Base-by-base conservation (phyloP, 2,797 vertebrate species). In the Rhinophrynus dorsalis region DNA sequence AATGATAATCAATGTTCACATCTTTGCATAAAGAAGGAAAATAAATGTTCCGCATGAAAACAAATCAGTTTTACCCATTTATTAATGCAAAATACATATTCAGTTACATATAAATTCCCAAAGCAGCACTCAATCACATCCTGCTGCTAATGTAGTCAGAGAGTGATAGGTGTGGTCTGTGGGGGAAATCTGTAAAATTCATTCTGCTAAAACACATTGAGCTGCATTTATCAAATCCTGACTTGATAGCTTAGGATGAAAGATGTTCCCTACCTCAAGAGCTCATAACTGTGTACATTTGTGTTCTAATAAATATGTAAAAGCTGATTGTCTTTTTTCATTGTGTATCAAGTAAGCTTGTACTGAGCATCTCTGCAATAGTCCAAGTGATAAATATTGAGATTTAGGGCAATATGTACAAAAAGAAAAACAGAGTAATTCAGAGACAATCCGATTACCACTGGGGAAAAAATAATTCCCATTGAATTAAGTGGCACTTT, bases 11-110 rank as follows among this genome's bases (percentile, higher is more conserved):
- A 38, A 38, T 5, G 15, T 12, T 48, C 51, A 9, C 30, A 44
- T 51, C 51, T 56, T 55, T 29, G 29, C 51, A 44, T 30, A 47
- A 17, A 23, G 54, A 27, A 62, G 17, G 57, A 32, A 51, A 63
- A 52, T 29, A 47, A 29, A 45, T 56, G 59, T 35, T 35, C 15
- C 50, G 18, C 51, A 29, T 56, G 40, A 38, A 5, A 26, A 13
- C 9, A 56, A 64, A 64, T 50, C 24, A 10, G 15, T 29, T 50
- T 57, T 57, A 38, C 59, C 64, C 64, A 64, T 72, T 72, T 72
- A 64, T 68, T 68, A 59, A 68, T 68, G 66, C 55, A 58, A 51
- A 68, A 59, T 72, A 26, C 61, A 72, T 64, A 32, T 71, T 57
- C 59, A 47, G 51, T 56, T 71, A 18, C 59, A 44, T 17, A 17